Evolutionary conservation across 2,888 invertebrate species (phyloP).

Genomic region (Limnephilus rhombicus): DNA sequence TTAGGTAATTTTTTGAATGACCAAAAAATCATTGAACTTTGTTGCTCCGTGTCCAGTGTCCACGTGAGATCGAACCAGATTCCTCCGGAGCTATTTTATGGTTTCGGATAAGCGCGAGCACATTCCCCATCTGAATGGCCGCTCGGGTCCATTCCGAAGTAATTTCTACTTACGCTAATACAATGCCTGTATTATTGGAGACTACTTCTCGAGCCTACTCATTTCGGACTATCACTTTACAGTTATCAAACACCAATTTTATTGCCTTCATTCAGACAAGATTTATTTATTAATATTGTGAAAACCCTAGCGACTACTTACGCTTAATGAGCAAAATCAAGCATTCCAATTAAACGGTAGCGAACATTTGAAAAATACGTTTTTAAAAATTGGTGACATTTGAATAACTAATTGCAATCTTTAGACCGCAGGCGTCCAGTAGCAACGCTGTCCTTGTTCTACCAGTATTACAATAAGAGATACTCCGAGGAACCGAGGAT

Average conservation of each 20-base stretch:
- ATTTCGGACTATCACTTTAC: neutral
- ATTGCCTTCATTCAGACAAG: neutral
- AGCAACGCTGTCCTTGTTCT: too few relatives aligned
- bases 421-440: too few relatives aligned
- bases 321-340: neutral
- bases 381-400: too few relatives aligned
- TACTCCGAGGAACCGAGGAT: too few relatives aligned
- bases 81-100: neutral
- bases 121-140: neutral
- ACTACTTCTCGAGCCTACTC: neutral
- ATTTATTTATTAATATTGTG: neutral
- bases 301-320: neutral
- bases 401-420: too few relatives aligned
- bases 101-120: neutral
- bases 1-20: too few relatives aligned
- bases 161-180: neutral
- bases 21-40: neutral
- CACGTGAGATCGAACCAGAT: neutral
- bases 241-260: neutral
- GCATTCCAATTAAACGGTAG: too few relatives aligned
- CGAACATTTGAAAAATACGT: too few relatives aligned
- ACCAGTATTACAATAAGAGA: too few relatives aligned
- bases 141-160: neutral
- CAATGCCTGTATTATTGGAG: neutral
- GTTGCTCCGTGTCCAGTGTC: neutral